Evolutionary conservation across 2,113 vertebrate species (phyloP).

Genomic region (Brachionichthys hirsutus): DNA sequence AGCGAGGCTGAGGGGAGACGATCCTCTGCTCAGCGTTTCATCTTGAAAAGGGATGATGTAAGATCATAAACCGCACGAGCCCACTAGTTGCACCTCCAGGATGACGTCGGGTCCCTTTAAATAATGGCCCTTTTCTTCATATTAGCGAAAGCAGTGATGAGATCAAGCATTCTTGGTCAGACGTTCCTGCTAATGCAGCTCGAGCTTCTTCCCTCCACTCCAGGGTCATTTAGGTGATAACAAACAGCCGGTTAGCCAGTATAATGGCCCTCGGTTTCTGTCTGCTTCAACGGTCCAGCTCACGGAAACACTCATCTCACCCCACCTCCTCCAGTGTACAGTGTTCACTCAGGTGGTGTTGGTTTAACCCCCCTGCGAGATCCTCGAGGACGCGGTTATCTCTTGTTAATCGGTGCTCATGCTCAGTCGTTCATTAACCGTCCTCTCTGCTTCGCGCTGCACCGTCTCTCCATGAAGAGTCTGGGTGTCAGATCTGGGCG

Average conservation of each 20-base stretch:
- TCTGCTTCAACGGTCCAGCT: constrained; percentile 14
- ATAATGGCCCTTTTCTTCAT: constrained; percentile 6
- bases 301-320: constrained; percentile 41
- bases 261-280: constrained; percentile 8
- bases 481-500: not conserved
- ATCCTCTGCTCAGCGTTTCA: not conserved
- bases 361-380: constrained; percentile 40
- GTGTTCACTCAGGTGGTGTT: constrained; percentile 18
- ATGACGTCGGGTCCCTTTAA: constrained; percentile 22
- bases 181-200: not conserved
- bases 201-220: constrained; percentile 14
- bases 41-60: constrained; percentile 20
- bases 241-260: constrained; percentile 1
- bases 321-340: constrained; percentile 17
- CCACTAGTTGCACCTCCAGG: constrained; percentile 30
- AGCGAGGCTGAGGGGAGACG: no score
- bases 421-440: constrained; percentile 53
- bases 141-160: not conserved
- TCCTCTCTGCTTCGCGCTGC: not conserved
- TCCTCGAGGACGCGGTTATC: constrained; percentile 40
- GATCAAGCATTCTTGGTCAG: constrained; percentile 2
- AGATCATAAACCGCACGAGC: constrained; percentile 46
- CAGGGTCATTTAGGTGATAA: constrained; percentile 20
- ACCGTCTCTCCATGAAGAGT: not conserved
- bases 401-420: constrained; percentile 49